Conservation (phyloP, 2,113 vertebrate genomes). For the Puffinus mauretanicus region DNA sequence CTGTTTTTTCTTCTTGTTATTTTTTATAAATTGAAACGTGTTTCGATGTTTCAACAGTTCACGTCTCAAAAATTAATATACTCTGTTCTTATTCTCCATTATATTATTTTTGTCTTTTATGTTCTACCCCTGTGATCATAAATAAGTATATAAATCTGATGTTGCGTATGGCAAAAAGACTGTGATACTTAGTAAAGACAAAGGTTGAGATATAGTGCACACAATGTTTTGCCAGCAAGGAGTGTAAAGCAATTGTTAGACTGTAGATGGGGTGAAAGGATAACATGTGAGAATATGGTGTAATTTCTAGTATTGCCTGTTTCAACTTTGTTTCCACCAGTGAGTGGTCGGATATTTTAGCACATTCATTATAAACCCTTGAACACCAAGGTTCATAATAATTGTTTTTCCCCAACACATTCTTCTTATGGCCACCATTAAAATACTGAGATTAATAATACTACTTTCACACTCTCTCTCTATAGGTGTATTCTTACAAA, state of each 20-base stretch:
- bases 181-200: not conserved
- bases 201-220: not conserved
- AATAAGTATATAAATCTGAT: not conserved
- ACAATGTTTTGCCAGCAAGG: not conserved
- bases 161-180: not conserved
- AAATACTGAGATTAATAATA: not conserved
- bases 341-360: not conserved
- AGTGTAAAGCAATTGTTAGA: conserved; percentile 50
- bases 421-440: not conserved
- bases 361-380: not conserved
- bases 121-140: not conserved
- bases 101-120: not conserved
- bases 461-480: not conserved
- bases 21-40: not conserved
- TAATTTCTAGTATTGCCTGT: conserved; percentile 1
- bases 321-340: not conserved
- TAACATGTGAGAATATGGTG: not conserved
- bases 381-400: not conserved
- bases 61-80: not conserved
- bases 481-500: not conserved
- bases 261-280: conserved; percentile 64
- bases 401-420: not conserved
- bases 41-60: not conserved
- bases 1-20: not conserved
- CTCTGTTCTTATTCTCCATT: not conserved